phyloP scores from a whole-genome alignment of 92 coral and sea anemone species.

The Nematostella vectensis region DNA sequence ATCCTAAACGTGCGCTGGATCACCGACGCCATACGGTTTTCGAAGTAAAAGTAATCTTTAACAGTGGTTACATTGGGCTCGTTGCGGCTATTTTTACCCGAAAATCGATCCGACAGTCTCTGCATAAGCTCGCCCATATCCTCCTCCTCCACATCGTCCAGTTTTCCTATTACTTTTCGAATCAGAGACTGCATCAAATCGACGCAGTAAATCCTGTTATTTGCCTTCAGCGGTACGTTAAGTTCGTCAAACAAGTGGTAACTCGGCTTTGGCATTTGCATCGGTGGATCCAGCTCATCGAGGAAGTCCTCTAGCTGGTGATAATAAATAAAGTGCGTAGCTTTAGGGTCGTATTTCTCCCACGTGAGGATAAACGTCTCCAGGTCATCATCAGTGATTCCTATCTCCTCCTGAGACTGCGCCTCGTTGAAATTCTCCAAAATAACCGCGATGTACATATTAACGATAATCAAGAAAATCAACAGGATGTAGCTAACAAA shows the following conservation, averaged over 20 bases:
- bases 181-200: slow-evolving; percentile 87
- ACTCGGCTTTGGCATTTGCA: slow-evolving; percentile 90
- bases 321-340: slow-evolving; percentile 72
- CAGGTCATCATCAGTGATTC: slow-evolving; percentile 89
- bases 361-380: slow-evolving; percentile 86
- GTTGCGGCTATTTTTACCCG: slow-evolving; percentile 35
- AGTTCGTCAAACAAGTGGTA: slow-evolving; percentile 58
- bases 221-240: slow-evolving; percentile 68
- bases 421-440: slow-evolving; percentile 98
- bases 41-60: slow-evolving; percentile 37
- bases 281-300: slow-evolving; percentile 88
- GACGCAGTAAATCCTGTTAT: slow-evolving; percentile 66
- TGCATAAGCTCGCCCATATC: slow-evolving; percentile 67
- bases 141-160: slow-evolving; percentile 81
- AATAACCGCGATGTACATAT: slow-evolving; percentile 99
- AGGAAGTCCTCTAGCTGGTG: slow-evolving; percentile 79
- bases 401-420: slow-evolving; percentile 92
- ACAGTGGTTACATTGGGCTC: slow-evolving; percentile 49
- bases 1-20: slow-evolving; percentile 81
- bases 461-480: slow-evolving; percentile 82
- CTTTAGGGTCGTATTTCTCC: slow-evolving; percentile 81
- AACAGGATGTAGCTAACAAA: slow-evolving; percentile 88
- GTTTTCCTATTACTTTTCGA: slow-evolving; percentile 68
- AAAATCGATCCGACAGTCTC: slow-evolving; percentile 63
- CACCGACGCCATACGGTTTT: slow-evolving; percentile 54